Conservation (phyloP, 2,797 vertebrate species). For the Alfaro cultratus region DNA sequence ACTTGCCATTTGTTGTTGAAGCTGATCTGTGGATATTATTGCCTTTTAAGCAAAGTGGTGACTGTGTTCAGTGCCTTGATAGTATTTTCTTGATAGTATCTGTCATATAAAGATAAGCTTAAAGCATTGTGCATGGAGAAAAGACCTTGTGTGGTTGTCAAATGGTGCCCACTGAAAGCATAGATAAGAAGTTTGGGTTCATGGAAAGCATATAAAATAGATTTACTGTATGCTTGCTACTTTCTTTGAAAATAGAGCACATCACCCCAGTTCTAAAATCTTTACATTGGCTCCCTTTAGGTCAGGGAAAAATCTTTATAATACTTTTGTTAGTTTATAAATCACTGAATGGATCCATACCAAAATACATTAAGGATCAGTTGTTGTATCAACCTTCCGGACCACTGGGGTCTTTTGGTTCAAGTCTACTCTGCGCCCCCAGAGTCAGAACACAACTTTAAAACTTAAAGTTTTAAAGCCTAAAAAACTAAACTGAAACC, state of each 20-base stretch:
- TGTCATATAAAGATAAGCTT: constrained; percentile 7
- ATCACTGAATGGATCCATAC: no score
- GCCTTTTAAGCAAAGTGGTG: not conserved
- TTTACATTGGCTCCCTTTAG: no score
- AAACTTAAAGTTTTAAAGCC: no score
- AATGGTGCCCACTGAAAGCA: constrained; percentile 9
- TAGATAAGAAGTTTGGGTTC: constrained; percentile 5
- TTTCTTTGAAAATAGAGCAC: not conserved
- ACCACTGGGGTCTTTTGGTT: no score
- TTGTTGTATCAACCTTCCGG: no score
- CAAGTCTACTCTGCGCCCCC: no score
- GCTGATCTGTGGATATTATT: not conserved
- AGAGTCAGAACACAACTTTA: not conserved
- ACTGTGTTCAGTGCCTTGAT: not conserved
- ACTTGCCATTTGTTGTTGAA: not conserved
- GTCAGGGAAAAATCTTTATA: no score
- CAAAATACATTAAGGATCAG: no score
- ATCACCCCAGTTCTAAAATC: no score
- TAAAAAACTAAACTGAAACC: no score
- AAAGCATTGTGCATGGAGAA: not conserved
- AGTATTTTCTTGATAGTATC: not conserved
- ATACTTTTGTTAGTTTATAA: no score
- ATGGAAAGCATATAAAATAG: constrained; percentile 1
- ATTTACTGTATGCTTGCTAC: not conserved
- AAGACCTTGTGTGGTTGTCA: constrained; percentile 4